Evolutionary conservation across 2,888 invertebrate genomes (phyloP).

Genomic region (Drosophila phalerata): DNA sequence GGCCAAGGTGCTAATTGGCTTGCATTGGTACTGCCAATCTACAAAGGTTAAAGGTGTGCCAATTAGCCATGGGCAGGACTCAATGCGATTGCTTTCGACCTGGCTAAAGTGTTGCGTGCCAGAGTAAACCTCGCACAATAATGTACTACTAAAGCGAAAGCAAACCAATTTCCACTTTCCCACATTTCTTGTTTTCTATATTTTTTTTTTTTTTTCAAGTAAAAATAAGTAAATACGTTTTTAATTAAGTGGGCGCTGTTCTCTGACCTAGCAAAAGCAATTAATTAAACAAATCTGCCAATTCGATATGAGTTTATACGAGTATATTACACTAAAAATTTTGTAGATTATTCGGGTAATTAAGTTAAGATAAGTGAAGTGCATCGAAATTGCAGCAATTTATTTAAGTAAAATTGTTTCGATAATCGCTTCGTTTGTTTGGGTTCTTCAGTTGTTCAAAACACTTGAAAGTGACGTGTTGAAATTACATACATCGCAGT

Average conservation of each 20-base stretch:
- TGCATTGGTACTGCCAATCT: conserved; percentile 11
- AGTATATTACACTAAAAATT: conserved; percentile 16
- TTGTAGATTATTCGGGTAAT: conserved; percentile 6
- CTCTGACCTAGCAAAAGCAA: conserved; percentile 26
- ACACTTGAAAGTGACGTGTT: conserved; percentile 26
- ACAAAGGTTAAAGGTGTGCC: conserved; percentile 71
- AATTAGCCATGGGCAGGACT: conserved; percentile 59
- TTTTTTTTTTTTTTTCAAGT: conserved; percentile 1
- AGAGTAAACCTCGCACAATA: conserved; percentile 1
- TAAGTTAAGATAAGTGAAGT: conserved; percentile 33
- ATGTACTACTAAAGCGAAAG: not conserved
- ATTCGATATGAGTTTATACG: conserved; percentile 20
- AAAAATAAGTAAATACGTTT: conserved; percentile 22
- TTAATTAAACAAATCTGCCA: conserved; percentile 54
- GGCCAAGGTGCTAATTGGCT: conserved; percentile 67
- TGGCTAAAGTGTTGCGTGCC: conserved; percentile 50
- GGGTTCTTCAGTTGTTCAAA: not conserved
- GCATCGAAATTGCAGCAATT: conserved; percentile 30
- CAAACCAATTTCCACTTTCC: conserved; percentile 10
- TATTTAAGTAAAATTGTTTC: conserved; percentile 4
- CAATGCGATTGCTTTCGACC: conserved; percentile 49
- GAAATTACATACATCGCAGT: conserved; percentile 20
- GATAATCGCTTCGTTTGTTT: conserved; percentile 35
- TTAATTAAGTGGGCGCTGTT: conserved; percentile 33
- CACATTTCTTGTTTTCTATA: not conserved